Evolutionary conservation across 1,140 invertebrate species (phyloP).

Genomic region (Nymphalis io): DNA sequence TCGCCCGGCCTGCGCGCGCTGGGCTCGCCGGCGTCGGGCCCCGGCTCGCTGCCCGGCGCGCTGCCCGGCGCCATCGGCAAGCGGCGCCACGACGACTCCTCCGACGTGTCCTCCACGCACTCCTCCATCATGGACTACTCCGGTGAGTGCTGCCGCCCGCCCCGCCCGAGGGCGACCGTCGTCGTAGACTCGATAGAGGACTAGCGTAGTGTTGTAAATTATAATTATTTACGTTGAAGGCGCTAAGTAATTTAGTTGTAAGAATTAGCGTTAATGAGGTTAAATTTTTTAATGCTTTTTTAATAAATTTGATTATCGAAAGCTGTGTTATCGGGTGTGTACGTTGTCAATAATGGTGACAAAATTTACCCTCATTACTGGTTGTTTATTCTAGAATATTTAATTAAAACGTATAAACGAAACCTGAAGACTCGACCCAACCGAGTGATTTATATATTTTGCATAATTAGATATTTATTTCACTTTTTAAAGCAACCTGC

Average conservation of each 20-base stretch:
- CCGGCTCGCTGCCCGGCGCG: slow-evolving; percentile 89
- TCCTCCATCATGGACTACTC: slow-evolving; percentile 93
- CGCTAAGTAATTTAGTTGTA: too few species aligned
- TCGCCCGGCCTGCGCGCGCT: slow-evolving; percentile 87
- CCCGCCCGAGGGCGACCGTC: too few species aligned
- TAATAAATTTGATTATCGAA: background rate
- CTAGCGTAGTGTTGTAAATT: too few species aligned
- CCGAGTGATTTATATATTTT: background rate
- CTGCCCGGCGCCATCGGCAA: slow-evolving; percentile 90
- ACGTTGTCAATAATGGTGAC: too few species aligned
- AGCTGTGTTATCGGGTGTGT: too few species aligned
- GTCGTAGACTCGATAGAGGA: too few species aligned
- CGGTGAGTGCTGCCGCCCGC: slow-evolving; percentile 80
- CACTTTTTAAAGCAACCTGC: slow-evolving; percentile 50
- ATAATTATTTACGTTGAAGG: too few species aligned
- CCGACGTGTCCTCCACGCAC: slow-evolving; percentile 90
- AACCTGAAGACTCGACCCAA: background rate
- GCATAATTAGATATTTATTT: slow-evolving; percentile 12
- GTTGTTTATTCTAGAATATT: background rate
- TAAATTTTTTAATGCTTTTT: background rate
- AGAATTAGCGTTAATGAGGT: background rate
- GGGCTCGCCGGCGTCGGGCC: slow-evolving; percentile 82
- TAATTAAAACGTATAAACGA: slow-evolving; percentile 1
- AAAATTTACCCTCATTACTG: background rate
- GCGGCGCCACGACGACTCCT: slow-evolving; percentile 90